Conservation (phyloP, 2,888 invertebrate genomes). For the Oxytorus armatus region DNA sequence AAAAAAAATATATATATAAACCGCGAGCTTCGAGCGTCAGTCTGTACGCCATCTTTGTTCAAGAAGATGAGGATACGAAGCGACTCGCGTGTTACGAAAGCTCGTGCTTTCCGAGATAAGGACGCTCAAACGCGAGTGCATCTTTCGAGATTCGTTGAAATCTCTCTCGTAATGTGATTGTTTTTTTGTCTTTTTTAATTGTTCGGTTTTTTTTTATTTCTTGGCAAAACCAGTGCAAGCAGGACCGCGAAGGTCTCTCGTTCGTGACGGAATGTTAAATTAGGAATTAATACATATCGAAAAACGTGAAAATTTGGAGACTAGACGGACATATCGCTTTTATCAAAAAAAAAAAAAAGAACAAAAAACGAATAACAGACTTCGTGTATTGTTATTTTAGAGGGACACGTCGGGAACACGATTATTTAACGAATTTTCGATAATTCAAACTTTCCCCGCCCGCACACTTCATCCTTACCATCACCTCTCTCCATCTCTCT, state of each 20-base stretch:
- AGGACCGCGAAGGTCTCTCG: slow-evolving; percentile 39
- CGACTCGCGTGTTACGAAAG: not conserved
- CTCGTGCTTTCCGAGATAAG: slow-evolving; percentile 20
- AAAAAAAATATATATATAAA: not conserved
- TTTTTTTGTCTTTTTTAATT: slow-evolving; percentile 20
- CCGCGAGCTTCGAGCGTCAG: slow-evolving; percentile 5
- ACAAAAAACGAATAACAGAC: slow-evolving; percentile 68
- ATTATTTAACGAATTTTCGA: slow-evolving; percentile 75
- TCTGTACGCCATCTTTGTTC: slow-evolving; percentile 41
- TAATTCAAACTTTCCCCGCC: slow-evolving; percentile 75
- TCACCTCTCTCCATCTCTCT: slow-evolving; percentile 4
- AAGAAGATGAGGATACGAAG: slow-evolving; percentile 27
- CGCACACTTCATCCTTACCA: slow-evolving; percentile 35
- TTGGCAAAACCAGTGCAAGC: slow-evolving; percentile 48
- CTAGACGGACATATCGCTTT: slow-evolving; percentile 81
- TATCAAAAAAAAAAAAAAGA: slow-evolving; percentile 73
- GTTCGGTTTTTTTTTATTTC: slow-evolving; percentile 23
- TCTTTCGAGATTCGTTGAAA: slow-evolving; percentile 2
- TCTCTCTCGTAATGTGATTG: slow-evolving; percentile 33
- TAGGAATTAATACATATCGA: slow-evolving; percentile 77
- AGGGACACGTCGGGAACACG: slow-evolving; percentile 14
- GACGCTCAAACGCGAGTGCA: slow-evolving; percentile 42
- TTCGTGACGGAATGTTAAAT: slow-evolving; percentile 39
- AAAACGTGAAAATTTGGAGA: slow-evolving; percentile 64
- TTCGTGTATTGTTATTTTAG: slow-evolving; percentile 74